phyloP scores from a whole-genome alignment of 2,888 invertebrate species.

The Nemotelus nigrinus region DNA sequence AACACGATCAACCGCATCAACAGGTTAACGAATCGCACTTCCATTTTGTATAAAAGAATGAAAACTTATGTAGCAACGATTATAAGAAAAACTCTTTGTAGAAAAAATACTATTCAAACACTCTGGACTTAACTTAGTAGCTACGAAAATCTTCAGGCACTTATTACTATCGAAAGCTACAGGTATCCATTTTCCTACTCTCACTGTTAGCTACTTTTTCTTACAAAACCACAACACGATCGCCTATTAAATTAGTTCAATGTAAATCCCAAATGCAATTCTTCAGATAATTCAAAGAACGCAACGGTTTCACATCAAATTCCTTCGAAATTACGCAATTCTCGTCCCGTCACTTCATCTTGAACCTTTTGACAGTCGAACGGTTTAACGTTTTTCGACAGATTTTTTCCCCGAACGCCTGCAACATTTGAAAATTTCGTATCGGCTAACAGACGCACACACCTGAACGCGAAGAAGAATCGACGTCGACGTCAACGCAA shows the following conservation, averaged over 20 bases:
- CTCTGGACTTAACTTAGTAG: conserved; percentile 27
- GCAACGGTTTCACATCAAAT: too few species aligned
- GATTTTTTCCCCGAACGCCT: not conserved
- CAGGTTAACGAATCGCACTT: conserved; percentile 27
- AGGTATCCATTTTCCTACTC: conserved; percentile 33
- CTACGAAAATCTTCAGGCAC: conserved; percentile 34
- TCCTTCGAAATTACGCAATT: not conserved
- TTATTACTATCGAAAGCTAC: conserved; percentile 23
- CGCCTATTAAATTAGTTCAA: not conserved
- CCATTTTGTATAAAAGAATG: conserved; percentile 17
- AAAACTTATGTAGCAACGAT: not conserved
- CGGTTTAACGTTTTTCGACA: conserved; percentile 13
- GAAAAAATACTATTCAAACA: conserved; percentile 6
- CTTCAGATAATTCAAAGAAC: not conserved
- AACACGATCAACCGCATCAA: not conserved
- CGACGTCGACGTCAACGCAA: conserved; percentile 44
- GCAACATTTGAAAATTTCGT: conserved; percentile 27
- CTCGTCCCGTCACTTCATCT: conserved; percentile 9
- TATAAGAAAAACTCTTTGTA: not conserved
- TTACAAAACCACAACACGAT: conserved; percentile 6
- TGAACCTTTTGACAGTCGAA: conserved; percentile 10
- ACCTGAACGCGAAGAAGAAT: conserved; percentile 45
- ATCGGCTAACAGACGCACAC: conserved; percentile 55
- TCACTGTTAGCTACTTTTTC: conserved; percentile 13
- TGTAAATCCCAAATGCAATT: not conserved